Evolutionary conservation across 2,888 invertebrate genomes (phyloP).

Genomic region (Hemistola chrysoprasaria): DNA sequence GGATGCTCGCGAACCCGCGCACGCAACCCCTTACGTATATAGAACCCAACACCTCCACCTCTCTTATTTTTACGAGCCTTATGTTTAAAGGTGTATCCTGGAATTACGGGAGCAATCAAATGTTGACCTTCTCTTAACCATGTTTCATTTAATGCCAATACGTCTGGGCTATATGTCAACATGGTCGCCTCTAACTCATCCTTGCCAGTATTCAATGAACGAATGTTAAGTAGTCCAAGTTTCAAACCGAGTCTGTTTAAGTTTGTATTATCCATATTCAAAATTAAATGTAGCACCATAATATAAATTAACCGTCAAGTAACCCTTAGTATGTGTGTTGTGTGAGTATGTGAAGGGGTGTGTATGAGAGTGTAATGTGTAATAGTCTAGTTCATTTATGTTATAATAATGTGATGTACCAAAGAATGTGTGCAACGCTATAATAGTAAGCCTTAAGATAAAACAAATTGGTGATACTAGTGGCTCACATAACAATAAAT

Average conservation of each 20-base stretch:
- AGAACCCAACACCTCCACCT: constrained; percentile 6
- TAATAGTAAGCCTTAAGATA: too few species aligned
- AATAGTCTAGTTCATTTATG: too few species aligned
- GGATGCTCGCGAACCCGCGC: constrained; percentile 18
- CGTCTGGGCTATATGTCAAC: constrained; percentile 13
- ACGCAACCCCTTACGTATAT: constrained; percentile 12
- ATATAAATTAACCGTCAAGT: too few species aligned
- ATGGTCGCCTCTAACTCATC: constrained; percentile 21
- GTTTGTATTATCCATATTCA: too few species aligned
- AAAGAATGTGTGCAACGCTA: too few species aligned
- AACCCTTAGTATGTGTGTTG: too few species aligned
- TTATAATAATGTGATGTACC: too few species aligned
- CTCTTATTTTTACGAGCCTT: neutral
- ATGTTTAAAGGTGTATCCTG: constrained; percentile 14
- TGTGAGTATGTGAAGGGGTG: too few species aligned
- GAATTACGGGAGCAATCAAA: constrained; percentile 4
- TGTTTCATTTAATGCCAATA: constrained; percentile 24
- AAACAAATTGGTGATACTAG: too few species aligned
- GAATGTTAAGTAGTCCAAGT: neutral
- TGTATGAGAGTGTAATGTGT: too few species aligned
- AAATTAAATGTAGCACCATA: too few species aligned
- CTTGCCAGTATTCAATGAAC: neutral
- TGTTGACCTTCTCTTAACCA: constrained; percentile 16
- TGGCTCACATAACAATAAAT: too few species aligned
- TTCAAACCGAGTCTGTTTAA: neutral